Percentiles rank a stretch among this genome's conserved stretches.
Conservation (phyloP, 2,797 vertebrate genomes). For the Acanthornis magna region DNA sequence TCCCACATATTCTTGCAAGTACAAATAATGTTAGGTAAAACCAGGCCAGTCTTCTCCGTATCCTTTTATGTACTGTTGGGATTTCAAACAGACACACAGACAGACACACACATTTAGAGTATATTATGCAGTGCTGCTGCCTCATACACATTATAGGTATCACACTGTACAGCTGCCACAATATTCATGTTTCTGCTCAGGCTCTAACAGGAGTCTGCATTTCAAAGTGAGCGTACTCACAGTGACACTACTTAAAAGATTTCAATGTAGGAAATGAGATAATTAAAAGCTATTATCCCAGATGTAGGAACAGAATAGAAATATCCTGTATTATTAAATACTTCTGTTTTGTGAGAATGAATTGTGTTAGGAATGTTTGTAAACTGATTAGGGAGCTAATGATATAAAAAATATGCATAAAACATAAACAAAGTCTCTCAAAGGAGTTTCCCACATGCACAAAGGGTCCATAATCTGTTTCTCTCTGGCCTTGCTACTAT, state of each 20-base stretch:
- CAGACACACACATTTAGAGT: neutral
- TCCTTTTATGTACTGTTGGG: neutral
- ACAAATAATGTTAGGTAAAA: neutral
- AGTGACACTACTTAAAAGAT: neutral
- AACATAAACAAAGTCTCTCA: neutral
- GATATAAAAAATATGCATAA: neutral
- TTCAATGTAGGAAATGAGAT: neutral
- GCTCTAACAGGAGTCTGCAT: neutral
- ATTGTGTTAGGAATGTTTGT: neutral
- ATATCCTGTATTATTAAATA: neutral
- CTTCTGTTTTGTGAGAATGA: neutral
- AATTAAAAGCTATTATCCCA: neutral
- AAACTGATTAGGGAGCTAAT: conserved; percentile 12
- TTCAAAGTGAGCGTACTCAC: neutral
- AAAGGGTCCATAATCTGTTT: neutral
- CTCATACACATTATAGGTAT: neutral
- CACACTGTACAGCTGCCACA: rapidly evolving
- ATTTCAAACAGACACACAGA: neutral
- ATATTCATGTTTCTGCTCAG: neutral
- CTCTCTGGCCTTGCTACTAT: neutral
- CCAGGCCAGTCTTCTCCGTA: neutral
- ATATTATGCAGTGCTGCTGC: neutral
- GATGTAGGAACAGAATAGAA: neutral
- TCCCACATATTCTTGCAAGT: neutral
- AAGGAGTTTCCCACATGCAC: neutral